Percentiles rank a stretch among this genome's conserved stretches.
These are phyloP conservation scores for Cheumatopsyche charites DNA, from an alignment of 1,140 invertebrate genomes.

Conservation along the genomic window DNA sequence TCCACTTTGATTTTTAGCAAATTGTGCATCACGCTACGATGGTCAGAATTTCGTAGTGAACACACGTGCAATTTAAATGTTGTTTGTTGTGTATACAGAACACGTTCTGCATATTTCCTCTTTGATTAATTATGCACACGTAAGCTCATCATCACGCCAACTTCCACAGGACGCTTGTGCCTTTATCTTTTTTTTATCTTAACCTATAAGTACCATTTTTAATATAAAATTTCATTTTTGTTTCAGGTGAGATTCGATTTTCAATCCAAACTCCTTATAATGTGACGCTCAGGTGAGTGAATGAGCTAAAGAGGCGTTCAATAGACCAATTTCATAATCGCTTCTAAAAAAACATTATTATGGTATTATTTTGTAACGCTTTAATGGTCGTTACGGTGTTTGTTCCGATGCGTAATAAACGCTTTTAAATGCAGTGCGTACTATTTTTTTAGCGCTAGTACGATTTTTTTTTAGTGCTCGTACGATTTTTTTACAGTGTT, in stretches of 20 bases:
- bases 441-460: neutral
- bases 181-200: neutral
- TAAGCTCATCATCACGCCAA: conserved; percentile 24
- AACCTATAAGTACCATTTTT: neutral
- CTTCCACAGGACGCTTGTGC: conserved; percentile 3
- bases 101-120: conserved; percentile 27
- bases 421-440: neutral
- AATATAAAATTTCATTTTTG: neutral
- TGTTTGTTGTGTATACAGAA: conserved; percentile 14
- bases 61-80: no score
- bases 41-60: no score
- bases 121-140: conserved; percentile 14
- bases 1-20: no score
- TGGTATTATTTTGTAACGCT: neutral
- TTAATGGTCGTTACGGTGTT: conserved; percentile 3
- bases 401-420: conserved; percentile 2
- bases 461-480: no score
- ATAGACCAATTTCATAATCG: no score
- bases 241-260: neutral
- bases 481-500: no score
- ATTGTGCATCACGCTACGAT: no score
- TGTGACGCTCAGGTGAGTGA: neutral
- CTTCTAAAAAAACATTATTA: neutral
- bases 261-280: no score
- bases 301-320: no score